Percentiles rank a stretch among this genome's conserved stretches.
Conservation (phyloP, 2,797 vertebrate genomes). For the Anguilla pacifica region DNA sequence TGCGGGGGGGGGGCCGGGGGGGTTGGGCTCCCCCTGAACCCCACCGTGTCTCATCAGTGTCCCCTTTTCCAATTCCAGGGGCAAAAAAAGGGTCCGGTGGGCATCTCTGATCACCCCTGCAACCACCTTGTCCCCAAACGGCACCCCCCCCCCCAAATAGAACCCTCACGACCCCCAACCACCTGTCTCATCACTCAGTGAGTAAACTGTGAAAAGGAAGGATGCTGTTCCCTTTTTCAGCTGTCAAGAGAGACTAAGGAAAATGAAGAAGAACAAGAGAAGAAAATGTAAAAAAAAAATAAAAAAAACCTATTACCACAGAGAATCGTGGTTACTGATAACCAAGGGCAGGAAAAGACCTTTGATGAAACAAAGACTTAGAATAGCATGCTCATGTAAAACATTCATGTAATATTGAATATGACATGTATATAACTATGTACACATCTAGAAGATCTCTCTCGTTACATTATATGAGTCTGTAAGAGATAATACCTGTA, state of each 20-base stretch:
- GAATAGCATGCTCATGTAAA: slow-evolving; percentile 31
- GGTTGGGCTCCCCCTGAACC: neutral
- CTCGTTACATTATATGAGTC: slow-evolving; percentile 9
- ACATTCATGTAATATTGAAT: neutral
- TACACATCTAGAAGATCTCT: slow-evolving; percentile 3
- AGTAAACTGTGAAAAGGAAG: neutral
- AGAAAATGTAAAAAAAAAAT: neutral
- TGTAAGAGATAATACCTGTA: slow-evolving; percentile 2
- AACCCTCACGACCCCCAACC: neutral
- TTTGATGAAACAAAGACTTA: neutral
- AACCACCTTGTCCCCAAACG: neutral
- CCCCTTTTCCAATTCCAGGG: slow-evolving; percentile 16
- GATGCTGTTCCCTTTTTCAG: neutral
- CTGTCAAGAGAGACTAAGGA: neutral
- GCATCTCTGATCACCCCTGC: neutral
- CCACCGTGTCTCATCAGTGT: neutral
- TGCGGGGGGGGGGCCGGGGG: too few relatives aligned
- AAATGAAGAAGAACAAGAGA: neutral
- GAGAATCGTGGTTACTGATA: neutral
- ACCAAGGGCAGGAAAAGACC: neutral
- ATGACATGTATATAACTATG: slow-evolving; percentile 18
- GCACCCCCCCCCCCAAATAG: neutral
- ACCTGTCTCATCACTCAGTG: neutral
- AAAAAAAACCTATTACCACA: neutral
- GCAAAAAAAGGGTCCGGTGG: neutral